Base-by-base conservation (phyloP, 2,797 vertebrate genomes). In the Enteromius thamalakanensis region DNA sequence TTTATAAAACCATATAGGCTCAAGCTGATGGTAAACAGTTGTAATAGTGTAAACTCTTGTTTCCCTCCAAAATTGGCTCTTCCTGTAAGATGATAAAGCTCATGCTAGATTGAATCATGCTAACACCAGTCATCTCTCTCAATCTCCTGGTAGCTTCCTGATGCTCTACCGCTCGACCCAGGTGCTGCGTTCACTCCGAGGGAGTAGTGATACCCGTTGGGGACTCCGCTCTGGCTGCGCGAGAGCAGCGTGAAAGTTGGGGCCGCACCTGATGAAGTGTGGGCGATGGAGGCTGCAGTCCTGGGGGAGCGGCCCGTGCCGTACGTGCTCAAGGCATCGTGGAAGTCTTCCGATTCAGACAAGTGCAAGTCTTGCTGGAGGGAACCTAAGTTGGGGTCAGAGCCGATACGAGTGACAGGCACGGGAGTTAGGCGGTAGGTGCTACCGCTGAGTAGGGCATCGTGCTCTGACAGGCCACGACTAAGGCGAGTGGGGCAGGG, bases 91-190 rank as follows among this genome's bases (percentile, higher is more conserved):
- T 93, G 94, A 95, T 95, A 94, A 93, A 96, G 95, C 93, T 95
- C 94, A 95, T 96, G 67, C 82, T 82, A 83, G 75, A 75, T 17
- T 69, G 58, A 72, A 62, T 49, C 90, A 90, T 47, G 90, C 94
- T 97, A 99, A 96, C 98, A 98, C 98, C 98, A 99, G 92, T 98
- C 97, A 17, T 98, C 96, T 81, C 96, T 96, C 0, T 97, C 96
- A 15, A 93, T 92, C 87, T 96, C 96, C 45, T 95, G 96, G 93
- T 97, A 96, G 91, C 95, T 95, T 80, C 96, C 94, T n/a, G 94
- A 91, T 81, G 94, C 92, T 89, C 96, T 91, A 83, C 92, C 74
- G 69, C 92, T 91, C 2, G 92, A 85, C 10, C 93, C 94, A 0
- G 95, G 89, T 0, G 94, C 93, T 0, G 95, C 67, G 90, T 92